phyloP scores from a whole-genome alignment of 2,113 vertebrate species.

The Panurus biarmicus region DNA sequence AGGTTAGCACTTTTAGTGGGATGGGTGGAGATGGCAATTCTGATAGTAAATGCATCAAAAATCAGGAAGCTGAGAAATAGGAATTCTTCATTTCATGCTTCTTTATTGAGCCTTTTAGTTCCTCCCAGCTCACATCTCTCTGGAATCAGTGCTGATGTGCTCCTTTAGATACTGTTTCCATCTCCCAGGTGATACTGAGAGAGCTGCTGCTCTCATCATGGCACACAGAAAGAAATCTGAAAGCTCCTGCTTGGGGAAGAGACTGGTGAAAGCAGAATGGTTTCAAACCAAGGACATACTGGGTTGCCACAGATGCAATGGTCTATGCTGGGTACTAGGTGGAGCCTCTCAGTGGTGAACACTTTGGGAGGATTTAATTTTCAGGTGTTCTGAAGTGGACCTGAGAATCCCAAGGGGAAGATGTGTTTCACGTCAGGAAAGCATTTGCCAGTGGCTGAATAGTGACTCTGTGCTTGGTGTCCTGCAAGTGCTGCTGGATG shows the following conservation, averaged over 20 bases:
- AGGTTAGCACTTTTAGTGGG: not conserved
- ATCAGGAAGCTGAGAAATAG: not conserved
- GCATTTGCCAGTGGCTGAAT: not conserved
- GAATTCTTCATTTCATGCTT: not conserved
- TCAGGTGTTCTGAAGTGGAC: not conserved
- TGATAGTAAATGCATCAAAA: not conserved
- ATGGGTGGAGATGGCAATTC: not conserved
- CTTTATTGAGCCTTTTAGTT: not conserved
- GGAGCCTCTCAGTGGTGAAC: rapidly evolving
- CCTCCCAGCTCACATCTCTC: not conserved
- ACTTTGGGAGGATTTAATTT: not conserved
- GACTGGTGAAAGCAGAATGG: not conserved
- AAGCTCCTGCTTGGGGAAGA: not conserved
- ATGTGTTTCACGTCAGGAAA: not conserved
- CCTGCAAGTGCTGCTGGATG: not conserved
- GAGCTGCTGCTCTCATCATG: not conserved
- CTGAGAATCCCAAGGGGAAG: not conserved
- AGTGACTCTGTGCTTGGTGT: not conserved
- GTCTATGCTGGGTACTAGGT: too few species aligned
- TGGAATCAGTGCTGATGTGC: not conserved
- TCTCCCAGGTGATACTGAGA: not conserved
- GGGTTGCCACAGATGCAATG: not conserved
- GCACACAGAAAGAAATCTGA: not conserved
- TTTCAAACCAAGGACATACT: rapidly evolving
- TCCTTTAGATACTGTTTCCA: not conserved